Conservation (phyloP, 2,113 vertebrate species). For the Gallinago undulata region DNA sequence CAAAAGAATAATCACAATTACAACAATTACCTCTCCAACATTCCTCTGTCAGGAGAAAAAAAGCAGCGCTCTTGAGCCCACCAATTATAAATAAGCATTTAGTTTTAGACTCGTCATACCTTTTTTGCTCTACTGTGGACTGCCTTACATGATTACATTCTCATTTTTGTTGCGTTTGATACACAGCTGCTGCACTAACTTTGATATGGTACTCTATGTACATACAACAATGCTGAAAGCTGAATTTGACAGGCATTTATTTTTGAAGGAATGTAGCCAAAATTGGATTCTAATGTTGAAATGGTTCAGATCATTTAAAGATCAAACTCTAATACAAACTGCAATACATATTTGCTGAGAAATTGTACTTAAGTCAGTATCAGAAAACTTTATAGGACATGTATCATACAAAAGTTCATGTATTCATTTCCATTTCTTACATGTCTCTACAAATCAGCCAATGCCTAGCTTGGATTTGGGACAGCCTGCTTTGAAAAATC, state of each 20-base stretch:
- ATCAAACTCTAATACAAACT: not conserved
- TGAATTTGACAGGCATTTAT: not conserved
- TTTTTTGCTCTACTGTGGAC: not conserved
- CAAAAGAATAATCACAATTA: slow-evolving; percentile 42
- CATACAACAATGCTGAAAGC: not conserved
- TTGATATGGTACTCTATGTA: not conserved
- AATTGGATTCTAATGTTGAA: slow-evolving; percentile 5
- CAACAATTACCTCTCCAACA: slow-evolving; percentile 34
- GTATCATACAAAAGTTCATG: not conserved
- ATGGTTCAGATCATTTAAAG: not conserved
- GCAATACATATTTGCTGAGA: not conserved
- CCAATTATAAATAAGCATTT: not conserved
- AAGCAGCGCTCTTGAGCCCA: not conserved
- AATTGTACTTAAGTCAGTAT: not conserved
- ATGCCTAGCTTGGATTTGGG: not conserved
- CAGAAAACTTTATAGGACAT: not conserved
- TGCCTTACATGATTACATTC: not conserved
- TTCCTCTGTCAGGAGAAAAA: slow-evolving; percentile 39
- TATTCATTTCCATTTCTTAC: not conserved
- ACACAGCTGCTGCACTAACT: not conserved
- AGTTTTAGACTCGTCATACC: not conserved
- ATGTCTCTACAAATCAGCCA: slow-evolving; percentile 18
- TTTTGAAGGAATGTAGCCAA: not conserved
- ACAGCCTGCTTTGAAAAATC: slow-evolving; percentile 51
- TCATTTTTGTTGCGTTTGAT: not conserved